These are phyloP conservation scores for Lutjanus campechanus DNA, from an alignment of 2,797 vertebrate genomes.

Conservation along the genomic window DNA sequence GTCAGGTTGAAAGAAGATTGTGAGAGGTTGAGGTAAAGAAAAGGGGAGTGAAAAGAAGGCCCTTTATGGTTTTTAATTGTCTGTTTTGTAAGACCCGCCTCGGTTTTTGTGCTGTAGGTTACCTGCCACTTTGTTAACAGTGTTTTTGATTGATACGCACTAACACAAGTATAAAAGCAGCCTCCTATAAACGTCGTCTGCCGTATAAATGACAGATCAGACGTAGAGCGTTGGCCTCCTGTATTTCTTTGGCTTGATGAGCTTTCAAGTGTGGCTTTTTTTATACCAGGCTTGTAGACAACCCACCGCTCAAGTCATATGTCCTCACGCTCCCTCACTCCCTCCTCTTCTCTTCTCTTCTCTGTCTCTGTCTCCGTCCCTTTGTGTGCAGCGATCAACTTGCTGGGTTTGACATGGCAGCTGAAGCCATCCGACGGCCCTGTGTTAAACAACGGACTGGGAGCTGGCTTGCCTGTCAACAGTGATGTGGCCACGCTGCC, in stretches of 20 bases:
- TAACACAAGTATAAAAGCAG: constrained; percentile 12
- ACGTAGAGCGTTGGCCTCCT: constrained; percentile 26
- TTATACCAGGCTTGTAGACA: constrained; percentile 23
- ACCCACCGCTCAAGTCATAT: constrained; percentile 32
- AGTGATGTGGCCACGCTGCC: constrained; percentile 94
- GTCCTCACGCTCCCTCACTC: constrained; percentile 46
- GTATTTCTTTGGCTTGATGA: constrained; percentile 45
- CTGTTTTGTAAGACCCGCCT: constrained; percentile 47
- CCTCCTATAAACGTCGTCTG: constrained; percentile 15
- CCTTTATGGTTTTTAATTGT: constrained; percentile 60
- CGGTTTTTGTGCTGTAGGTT: constrained; percentile 11
- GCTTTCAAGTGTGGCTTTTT: constrained; percentile 55
- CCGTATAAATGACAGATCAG: constrained; percentile 54
- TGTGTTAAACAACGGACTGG: constrained; percentile 94
- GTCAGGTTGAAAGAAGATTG: constrained; percentile 58
- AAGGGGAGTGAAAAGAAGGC: constrained; percentile 7
- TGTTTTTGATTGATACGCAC: constrained; percentile 42
- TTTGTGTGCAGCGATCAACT: constrained; percentile 92
- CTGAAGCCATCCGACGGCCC: constrained; percentile 94
- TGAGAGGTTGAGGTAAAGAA: constrained; percentile 50
- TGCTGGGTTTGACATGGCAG: constrained; percentile 97
- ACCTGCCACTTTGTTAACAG: constrained; percentile 44
- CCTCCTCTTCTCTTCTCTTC: constrained; percentile 4
- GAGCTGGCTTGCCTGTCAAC: constrained; percentile 89
- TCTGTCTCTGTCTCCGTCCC: constrained; percentile 60